These are phyloP conservation scores for Julus scandinavius DNA, from an alignment of 2,888 invertebrate species.

Conservation along the genomic window DNA sequence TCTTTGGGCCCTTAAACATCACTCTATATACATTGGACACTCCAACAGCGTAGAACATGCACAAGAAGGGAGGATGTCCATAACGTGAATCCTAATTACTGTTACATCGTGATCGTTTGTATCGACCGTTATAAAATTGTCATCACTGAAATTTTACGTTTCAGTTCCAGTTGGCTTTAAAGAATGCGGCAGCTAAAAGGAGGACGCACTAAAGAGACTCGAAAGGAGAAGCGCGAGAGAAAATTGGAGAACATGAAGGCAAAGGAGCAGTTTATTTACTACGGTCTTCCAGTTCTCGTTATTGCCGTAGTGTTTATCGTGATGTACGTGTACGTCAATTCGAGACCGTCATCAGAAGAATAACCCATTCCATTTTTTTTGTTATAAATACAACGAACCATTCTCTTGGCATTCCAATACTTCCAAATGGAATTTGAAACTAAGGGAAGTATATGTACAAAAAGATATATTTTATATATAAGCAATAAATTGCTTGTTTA, in stretches of 20 bases:
- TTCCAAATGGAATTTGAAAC: background rate
- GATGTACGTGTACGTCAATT: slow-evolving; percentile 61
- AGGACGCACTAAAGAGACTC: slow-evolving; percentile 63
- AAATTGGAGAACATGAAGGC: slow-evolving; percentile 62
- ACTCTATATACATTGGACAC: no score
- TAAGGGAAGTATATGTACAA: background rate
- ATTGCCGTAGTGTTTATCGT: slow-evolving; percentile 60
- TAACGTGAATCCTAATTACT: no score
- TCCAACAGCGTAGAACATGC: no score
- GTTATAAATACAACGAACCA: background rate
- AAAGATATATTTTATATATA: slow-evolving; percentile 3
- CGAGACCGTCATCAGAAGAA: slow-evolving; percentile 58
- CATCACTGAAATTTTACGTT: no score
- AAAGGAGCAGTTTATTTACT: slow-evolving; percentile 61
- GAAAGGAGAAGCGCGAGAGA: slow-evolving; percentile 63
- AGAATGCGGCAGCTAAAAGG: slow-evolving; percentile 64
- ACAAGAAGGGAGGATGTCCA: no score
- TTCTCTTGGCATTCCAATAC: background rate
- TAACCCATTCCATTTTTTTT: background rate
- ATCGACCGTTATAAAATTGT: no score
- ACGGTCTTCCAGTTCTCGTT: slow-evolving; percentile 62
- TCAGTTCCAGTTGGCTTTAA: no score
- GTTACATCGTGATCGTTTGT: no score
- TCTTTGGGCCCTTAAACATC: no score
- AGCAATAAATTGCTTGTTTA: background rate